These are phyloP conservation scores for Acleris laterana DNA, from an alignment of 2,888 invertebrate genomes.

Conservation along the genomic window DNA sequence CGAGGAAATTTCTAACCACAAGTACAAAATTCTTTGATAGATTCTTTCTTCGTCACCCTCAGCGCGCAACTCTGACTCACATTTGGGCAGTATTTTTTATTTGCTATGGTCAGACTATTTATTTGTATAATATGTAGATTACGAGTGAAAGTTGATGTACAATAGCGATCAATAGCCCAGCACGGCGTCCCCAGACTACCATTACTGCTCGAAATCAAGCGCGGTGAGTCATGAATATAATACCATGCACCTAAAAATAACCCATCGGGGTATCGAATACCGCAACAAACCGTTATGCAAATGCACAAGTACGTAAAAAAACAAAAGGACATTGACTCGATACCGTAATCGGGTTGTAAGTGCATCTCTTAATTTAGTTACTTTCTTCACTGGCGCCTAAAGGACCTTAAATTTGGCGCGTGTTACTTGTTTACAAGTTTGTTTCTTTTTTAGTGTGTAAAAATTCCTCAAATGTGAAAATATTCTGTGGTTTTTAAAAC, in stretches of 20 bases:
- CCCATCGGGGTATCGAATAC: slow-evolving; percentile 16
- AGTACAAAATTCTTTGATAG: too few relatives aligned
- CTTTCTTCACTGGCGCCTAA: neutral
- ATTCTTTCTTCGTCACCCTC: too few relatives aligned
- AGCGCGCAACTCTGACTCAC: neutral
- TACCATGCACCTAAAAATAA: slow-evolving; percentile 18
- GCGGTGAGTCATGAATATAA: slow-evolving; percentile 21
- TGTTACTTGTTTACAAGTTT: too few relatives aligned
- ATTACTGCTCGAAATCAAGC: slow-evolving; percentile 13
- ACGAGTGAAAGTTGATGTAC: slow-evolving; percentile 29
- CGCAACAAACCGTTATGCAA: slow-evolving; percentile 24
- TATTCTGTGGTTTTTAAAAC: too few relatives aligned
- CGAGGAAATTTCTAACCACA: too few relatives aligned
- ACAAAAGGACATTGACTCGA: slow-evolving; percentile 28
- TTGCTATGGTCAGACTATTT: slow-evolving; percentile 8
- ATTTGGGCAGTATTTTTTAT: slow-evolving; percentile 11
- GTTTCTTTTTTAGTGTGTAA: too few relatives aligned
- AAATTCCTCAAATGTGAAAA: too few relatives aligned
- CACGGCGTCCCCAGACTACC: slow-evolving; percentile 21
- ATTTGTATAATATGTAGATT: slow-evolving; percentile 6
- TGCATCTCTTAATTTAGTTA: slow-evolving; percentile 8
- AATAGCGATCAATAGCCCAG: slow-evolving; percentile 23
- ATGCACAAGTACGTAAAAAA: slow-evolving; percentile 18
- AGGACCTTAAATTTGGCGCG: too few relatives aligned
- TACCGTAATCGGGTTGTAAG: slow-evolving; percentile 6